Percentiles rank a stretch among this genome's conserved stretches.
Evolutionary conservation across 1,140 invertebrate species (phyloP).

Genomic region (Drosophila carrolli): DNA sequence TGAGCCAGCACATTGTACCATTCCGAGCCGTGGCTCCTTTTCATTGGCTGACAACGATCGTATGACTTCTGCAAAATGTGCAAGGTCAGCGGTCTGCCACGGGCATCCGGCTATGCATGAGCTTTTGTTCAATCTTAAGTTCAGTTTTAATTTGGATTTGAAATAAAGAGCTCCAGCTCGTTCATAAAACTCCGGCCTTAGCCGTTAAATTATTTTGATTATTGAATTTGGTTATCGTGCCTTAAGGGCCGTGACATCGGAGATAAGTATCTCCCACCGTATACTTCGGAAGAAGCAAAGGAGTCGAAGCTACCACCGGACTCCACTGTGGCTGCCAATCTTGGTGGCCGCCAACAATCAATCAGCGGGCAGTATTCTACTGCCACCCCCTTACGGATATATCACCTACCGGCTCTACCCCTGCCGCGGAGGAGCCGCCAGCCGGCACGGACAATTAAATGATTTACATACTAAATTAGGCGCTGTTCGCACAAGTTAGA

Average conservation of each 20-base stretch:
- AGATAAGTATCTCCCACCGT: too few species aligned
- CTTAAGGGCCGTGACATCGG: too few species aligned
- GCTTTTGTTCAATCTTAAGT: not conserved
- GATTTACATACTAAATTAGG: not conserved
- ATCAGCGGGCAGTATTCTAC: too few species aligned
- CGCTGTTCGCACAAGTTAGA: too few species aligned
- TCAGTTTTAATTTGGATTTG: constrained; percentile 5
- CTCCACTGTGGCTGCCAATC: too few species aligned
- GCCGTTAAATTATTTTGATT: too few species aligned
- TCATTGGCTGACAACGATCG: not conserved
- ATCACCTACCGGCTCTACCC: not conserved
- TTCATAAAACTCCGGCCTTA: too few species aligned
- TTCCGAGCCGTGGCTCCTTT: not conserved
- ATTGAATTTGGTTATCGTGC: too few species aligned
- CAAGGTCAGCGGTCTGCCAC: constrained; percentile 8
- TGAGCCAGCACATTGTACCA: not conserved
- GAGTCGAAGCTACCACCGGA: too few species aligned
- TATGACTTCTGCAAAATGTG: not conserved
- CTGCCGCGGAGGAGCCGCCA: not conserved
- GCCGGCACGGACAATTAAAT: constrained; percentile 1
- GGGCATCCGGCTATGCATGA: constrained; percentile 6
- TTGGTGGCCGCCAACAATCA: too few species aligned
- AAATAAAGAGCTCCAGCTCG: constrained; percentile 7
- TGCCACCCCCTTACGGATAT: not conserved
- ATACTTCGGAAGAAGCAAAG: too few species aligned